Conservation (phyloP, 2,113 vertebrate species). For the Megaceryle torquata region DNA sequence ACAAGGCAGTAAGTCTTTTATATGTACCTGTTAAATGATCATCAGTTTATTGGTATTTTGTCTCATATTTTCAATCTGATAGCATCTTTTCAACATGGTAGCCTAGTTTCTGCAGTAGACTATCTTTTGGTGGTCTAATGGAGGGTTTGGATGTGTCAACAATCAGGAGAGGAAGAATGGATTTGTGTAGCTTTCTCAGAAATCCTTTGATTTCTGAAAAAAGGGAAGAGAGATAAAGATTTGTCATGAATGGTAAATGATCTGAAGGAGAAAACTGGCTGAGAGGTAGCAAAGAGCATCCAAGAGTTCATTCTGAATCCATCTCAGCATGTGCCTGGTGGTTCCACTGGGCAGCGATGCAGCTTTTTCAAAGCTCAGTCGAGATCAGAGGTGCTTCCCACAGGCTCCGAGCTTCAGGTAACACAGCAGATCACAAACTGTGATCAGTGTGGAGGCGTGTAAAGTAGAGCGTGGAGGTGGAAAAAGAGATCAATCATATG, state of each 20-base stretch:
- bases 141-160: background rate
- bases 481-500: background rate
- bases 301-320: background rate
- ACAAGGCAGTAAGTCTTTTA: background rate
- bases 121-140: background rate
- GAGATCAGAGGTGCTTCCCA: background rate
- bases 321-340: fast-evolving
- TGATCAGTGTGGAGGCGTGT: background rate
- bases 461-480: background rate
- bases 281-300: background rate
- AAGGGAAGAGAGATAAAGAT: background rate
- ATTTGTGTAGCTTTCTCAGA: background rate
- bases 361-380: background rate
- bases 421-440: background rate
- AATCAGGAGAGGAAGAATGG: background rate
- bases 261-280: background rate
- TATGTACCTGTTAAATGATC: background rate
- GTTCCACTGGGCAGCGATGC: background rate
- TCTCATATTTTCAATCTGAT: background rate
- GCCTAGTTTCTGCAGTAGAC: background rate
- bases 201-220: background rate
- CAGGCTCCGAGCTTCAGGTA: background rate
- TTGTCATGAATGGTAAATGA: background rate
- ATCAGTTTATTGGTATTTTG: background rate
- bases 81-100: background rate